phyloP scores from a whole-genome alignment of 2,113 vertebrate species.

The Dasypus novemcinctus region DNA sequence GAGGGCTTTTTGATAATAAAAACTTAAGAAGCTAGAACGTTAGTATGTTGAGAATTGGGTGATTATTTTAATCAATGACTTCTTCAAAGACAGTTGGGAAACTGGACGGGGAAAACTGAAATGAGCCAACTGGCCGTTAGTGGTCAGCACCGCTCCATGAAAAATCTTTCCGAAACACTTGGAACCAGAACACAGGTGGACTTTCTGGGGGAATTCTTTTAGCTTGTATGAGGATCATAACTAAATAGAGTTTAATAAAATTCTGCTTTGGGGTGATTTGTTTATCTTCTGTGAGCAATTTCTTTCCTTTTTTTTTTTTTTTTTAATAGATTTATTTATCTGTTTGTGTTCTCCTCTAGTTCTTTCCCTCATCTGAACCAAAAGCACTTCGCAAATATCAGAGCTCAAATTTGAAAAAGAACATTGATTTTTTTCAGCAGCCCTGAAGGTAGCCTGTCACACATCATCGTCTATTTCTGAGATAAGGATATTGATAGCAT shows the following conservation, averaged over 20 bases:
- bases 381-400: constrained; percentile 75
- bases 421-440: constrained; percentile 58
- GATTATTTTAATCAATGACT: constrained; percentile 76
- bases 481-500: constrained; percentile 51
- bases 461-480: constrained; percentile 56
- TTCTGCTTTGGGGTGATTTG: constrained; percentile 58
- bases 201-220: not conserved
- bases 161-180: no score
- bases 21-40: constrained; percentile 68
- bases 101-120: constrained; percentile 27
- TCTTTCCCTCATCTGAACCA: constrained; percentile 34
- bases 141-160: not conserved
- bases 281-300: constrained; percentile 59
- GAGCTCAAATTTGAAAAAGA: constrained; percentile 63
- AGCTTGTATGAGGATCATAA: not conserved
- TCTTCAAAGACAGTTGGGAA: constrained; percentile 73
- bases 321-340: constrained; percentile 53
- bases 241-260: constrained; percentile 58
- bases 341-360: constrained; percentile 24
- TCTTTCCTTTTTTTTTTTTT: not conserved
- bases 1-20: constrained; percentile 78
- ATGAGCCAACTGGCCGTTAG: not conserved
- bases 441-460: constrained; percentile 54
- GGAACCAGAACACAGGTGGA: not conserved
- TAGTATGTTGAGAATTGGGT: constrained; percentile 77